Percentiles rank a stretch among this genome's conserved stretches.
Conservation (phyloP, 2,113 vertebrate species). For the Tychaedon coryphoeus region DNA sequence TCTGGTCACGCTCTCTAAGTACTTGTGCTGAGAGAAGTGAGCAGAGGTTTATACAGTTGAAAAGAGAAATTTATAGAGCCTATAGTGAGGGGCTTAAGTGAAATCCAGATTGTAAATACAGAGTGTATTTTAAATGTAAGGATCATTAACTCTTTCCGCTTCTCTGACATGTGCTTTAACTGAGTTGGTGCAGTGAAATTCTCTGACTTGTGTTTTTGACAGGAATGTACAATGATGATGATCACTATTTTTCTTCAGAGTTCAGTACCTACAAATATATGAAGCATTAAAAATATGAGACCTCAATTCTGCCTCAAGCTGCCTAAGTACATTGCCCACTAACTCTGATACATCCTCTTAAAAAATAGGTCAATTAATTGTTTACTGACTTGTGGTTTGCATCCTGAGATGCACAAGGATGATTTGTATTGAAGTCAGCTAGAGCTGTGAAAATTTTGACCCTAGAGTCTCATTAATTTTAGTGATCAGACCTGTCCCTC, state of each 20-base stretch:
- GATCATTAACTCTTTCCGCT: not conserved
- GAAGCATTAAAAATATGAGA: constrained; percentile 49
- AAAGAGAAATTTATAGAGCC: not conserved
- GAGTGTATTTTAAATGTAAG: constrained; percentile 24
- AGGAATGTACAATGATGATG: constrained; percentile 5
- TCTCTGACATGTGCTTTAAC: constrained; percentile 26
- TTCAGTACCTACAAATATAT: constrained; percentile 34
- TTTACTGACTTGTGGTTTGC: not conserved
- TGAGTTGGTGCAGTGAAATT: not conserved
- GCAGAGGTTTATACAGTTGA: not conserved
- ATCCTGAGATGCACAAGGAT: not conserved
- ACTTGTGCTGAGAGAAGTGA: not conserved
- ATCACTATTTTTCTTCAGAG: constrained; percentile 4
- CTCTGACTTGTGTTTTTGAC: constrained; percentile 20
- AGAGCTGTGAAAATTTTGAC: not conserved
- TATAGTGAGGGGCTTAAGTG: not conserved
- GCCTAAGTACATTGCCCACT: constrained; percentile 11
- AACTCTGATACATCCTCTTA: not conserved
- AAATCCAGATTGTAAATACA: constrained; percentile 32
- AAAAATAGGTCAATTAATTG: constrained; percentile 17
- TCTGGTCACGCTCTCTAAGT: not conserved
- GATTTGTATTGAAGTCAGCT: not conserved
- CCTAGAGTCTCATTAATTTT: not conserved
- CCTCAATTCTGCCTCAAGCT: constrained; percentile 28
- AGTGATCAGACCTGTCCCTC: not conserved